A percentile compares a stretch with the other conserved stretches of the same genome.
Conservation (phyloP, 1,140 invertebrate genomes). For the Eueides isabella region DNA sequence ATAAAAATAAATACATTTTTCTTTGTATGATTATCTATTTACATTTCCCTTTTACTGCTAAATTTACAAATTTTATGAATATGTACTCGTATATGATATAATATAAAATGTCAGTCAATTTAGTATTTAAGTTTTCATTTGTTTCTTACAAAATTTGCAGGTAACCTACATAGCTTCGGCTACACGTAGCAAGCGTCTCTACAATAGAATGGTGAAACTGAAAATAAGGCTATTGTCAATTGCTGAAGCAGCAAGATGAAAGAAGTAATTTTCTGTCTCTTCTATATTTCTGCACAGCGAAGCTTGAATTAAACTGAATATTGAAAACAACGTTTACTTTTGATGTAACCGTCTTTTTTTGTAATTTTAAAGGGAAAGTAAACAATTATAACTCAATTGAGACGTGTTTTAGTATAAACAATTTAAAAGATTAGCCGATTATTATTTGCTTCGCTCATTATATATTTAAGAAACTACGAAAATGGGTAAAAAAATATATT, state of each 20-base stretch:
- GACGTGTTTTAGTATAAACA: background rate
- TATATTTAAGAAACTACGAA: no score
- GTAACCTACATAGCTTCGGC: background rate
- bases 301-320: background rate
- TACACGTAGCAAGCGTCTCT: background rate
- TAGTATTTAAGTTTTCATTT: background rate
- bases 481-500: no score
- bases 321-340: slow-evolving; percentile 9
- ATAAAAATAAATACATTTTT: no score
- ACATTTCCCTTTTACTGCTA: no score
- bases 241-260: slow-evolving; percentile 5
- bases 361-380: background rate
- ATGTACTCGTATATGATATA: no score
- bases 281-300: background rate
- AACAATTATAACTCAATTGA: background rate
- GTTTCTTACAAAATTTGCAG: background rate
- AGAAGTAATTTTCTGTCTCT: slow-evolving; percentile 3
- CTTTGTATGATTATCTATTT: background rate
- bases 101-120: no score
- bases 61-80: no score
- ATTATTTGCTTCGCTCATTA: no score
- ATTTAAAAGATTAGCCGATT: no score
- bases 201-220: background rate
- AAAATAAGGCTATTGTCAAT: slow-evolving; percentile 3
- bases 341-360: background rate